phyloP scores from a whole-genome alignment of 2,797 vertebrate genomes.

The Typhlichthys eigenmanni region DNA sequence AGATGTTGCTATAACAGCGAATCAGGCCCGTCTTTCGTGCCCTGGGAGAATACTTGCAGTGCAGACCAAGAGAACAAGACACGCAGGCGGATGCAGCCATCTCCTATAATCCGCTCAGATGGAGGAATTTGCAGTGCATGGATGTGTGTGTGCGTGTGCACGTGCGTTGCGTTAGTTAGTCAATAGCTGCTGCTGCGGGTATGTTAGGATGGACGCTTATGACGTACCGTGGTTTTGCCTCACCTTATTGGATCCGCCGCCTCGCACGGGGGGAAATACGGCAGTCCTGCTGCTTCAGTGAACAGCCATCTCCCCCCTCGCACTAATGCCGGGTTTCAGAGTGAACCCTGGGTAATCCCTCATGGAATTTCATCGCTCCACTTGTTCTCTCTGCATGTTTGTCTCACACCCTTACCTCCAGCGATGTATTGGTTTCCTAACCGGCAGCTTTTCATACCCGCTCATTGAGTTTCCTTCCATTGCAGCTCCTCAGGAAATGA shows the following conservation, averaged over 20 bases:
- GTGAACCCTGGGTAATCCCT: slow-evolving; percentile 64
- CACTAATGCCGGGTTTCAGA: slow-evolving; percentile 61
- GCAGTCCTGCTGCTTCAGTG: slow-evolving; percentile 59
- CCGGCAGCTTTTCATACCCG: slow-evolving; percentile 53
- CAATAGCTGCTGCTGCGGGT: no score
- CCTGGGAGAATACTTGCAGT: slow-evolving; percentile 16
- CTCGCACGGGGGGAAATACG: slow-evolving; percentile 62
- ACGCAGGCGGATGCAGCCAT: neutral
- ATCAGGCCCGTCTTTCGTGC: slow-evolving; percentile 29
- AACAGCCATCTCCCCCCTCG: slow-evolving; percentile 56
- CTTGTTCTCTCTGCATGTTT: slow-evolving; percentile 36
- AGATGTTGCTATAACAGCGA: slow-evolving; percentile 18
- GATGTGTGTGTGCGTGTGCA: no score
- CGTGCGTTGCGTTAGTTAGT: no score
- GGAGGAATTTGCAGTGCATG: no score
- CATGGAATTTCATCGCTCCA: slow-evolving; percentile 33
- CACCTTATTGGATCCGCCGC: slow-evolving; percentile 55
- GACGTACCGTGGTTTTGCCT: slow-evolving; percentile 10
- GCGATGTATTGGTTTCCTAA: slow-evolving; percentile 40
- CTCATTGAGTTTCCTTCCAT: slow-evolving; percentile 64
- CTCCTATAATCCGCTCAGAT: no score
- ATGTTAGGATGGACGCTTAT: no score
- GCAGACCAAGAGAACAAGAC: neutral
- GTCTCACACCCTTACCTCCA: no score
- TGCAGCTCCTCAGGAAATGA: slow-evolving; percentile 62